A percentile compares a stretch with the other conserved stretches of the same genome.
These are phyloP conservation scores for Maniola hyperantus DNA, from an alignment of 2,888 invertebrate genomes.

Conservation along the genomic window DNA sequence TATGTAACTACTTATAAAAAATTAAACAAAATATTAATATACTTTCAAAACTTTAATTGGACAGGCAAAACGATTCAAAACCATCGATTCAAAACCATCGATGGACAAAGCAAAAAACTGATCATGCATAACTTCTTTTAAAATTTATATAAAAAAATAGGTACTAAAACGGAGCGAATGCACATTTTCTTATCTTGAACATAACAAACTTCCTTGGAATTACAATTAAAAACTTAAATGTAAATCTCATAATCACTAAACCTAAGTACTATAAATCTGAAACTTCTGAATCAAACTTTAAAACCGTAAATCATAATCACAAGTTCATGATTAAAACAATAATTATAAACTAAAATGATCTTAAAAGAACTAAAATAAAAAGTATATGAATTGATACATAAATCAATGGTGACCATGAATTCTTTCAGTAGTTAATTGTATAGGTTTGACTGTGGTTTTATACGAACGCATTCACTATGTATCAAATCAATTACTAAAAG, in stretches of 20 bases:
- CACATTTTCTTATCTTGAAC: conserved; percentile 47
- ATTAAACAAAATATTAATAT: conserved; percentile 16
- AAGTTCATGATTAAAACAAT: conserved; percentile 78
- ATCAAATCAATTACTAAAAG: conserved; percentile 58
- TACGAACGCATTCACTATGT: conserved; percentile 61
- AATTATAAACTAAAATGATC: conserved; percentile 49
- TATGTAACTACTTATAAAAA: neutral
- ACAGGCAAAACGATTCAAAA: conserved; percentile 67
- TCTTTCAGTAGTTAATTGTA: neutral
- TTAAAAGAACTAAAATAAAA: conserved; percentile 47
- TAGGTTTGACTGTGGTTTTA: conserved; percentile 18
- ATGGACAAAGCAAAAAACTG: conserved; percentile 46
- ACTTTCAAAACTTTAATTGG: conserved; percentile 59
- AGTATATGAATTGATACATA: conserved; percentile 70
- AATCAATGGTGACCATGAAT: conserved; percentile 52
- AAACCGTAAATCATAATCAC: conserved; percentile 70
- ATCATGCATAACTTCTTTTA: conserved; percentile 61
- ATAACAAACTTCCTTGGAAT: conserved; percentile 31
- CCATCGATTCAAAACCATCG: conserved; percentile 44
- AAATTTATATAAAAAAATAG: conserved; percentile 53
- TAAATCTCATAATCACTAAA: conserved; percentile 60
- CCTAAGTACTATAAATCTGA: conserved; percentile 56
- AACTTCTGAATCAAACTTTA: conserved; percentile 75
- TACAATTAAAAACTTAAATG: conserved; percentile 20
- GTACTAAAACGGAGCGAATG: conserved; percentile 48